Conservation (phyloP, 1,140 invertebrate genomes). For the Sinonovacula constricta region DNA sequence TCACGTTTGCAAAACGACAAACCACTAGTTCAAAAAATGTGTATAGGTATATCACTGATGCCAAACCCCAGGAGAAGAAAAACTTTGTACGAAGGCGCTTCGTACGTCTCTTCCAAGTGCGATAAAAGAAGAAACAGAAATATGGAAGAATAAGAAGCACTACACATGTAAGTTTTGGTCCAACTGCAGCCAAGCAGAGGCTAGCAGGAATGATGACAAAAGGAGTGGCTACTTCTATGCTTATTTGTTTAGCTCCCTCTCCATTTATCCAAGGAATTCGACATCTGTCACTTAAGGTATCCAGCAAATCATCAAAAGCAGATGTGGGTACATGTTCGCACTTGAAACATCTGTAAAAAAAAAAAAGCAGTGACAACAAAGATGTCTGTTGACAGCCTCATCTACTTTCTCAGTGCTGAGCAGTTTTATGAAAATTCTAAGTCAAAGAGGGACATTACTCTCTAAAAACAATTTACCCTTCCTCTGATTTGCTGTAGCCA, state of each 20-base stretch:
- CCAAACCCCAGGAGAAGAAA: constrained; percentile 70
- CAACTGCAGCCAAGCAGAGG: constrained; percentile 63
- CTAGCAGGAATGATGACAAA: constrained; percentile 64
- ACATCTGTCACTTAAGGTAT: constrained; percentile 52
- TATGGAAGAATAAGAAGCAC: constrained; percentile 62
- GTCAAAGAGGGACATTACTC: no score
- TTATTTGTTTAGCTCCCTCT: constrained; percentile 64
- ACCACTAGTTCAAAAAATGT: constrained; percentile 65
- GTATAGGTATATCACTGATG: constrained; percentile 63
- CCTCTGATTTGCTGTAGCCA: no score
- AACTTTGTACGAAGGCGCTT: constrained; percentile 59
- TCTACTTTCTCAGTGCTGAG: no score
- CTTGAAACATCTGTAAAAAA: constrained; percentile 63
- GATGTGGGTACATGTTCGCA: constrained; percentile 39
- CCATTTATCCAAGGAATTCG: constrained; percentile 69
- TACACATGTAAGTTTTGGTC: constrained; percentile 54
- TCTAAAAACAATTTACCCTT: no score
- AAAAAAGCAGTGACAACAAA: no score
- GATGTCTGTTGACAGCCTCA: no score
- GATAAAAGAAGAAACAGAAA: constrained; percentile 66
- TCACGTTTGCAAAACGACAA: constrained; percentile 64
- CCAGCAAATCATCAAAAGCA: constrained; percentile 16
- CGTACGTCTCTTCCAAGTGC: constrained; percentile 47
- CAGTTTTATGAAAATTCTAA: no score
- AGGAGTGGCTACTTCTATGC: constrained; percentile 67